Base-by-base conservation (phyloP, 2,888 invertebrate species). In the Augochlorella aurata region DNA sequence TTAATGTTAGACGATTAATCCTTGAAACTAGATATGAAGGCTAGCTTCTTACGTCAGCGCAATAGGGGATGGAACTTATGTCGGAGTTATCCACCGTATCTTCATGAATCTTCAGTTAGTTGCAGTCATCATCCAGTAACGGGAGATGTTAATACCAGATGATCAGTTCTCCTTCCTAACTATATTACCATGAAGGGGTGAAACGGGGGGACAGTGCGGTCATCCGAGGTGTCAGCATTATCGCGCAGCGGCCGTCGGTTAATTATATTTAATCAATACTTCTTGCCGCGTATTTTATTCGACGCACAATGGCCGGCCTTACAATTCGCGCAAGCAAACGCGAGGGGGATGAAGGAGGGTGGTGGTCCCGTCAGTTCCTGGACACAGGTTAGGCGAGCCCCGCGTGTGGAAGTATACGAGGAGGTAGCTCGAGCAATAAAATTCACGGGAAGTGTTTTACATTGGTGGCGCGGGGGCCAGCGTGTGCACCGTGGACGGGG, bases 401-500 rank as follows among this genome's bases (percentile, higher is more conserved):
- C 77, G 78, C 77, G 79, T 72, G 82, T 68, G 83, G 74, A 82
- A 80, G 83, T 84, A 79, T 87, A 87, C 87, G 87, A 85, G 77
- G 65, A 87, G 85, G 81, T 83, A 88, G 86, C 85, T 77, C 67
- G 85, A 87, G 90, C 86, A 92, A 92, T 92, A 92, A 92, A 92
- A 92, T 92, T 92, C 90, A 90, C 89, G 90, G 90, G 91, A 92
- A 92, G 92, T 92, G 92, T 92, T 92, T 92, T 91, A 91, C 92
- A 92, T 90, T 88, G 90, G 88, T 88, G 86, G 85, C 86, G 87
- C 84, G 85, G 85, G 85, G 83, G 77, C 71, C 68, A 68, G 38
- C 38, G 72, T 79, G 82, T 68, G 77, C 74, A 58, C 77, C 63
- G 85, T 78, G 81, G 75, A 84, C 84, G 75, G 52, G 78, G 81